Percentiles rank a stretch among this genome's conserved stretches.
Evolutionary conservation across 2,888 invertebrate species (phyloP).

Genomic region (Drosophila anomelani): DNA sequence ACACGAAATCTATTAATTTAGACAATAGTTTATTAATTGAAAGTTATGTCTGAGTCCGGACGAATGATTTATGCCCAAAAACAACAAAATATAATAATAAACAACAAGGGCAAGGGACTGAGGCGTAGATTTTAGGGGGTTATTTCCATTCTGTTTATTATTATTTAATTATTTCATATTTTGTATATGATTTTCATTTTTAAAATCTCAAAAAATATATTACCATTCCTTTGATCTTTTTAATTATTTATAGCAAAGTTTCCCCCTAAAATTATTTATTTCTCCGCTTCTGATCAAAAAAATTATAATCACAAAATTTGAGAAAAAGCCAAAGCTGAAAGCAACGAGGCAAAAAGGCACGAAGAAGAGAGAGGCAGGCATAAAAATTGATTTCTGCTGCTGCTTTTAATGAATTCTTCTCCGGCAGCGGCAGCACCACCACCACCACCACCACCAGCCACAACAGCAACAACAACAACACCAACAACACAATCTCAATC

Average conservation of each 20-base stretch:
- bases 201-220: too few relatives aligned
- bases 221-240: too few relatives aligned
- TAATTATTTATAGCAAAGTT: not conserved
- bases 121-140: not conserved
- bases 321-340: constrained; percentile 24
- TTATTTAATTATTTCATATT: not conserved
- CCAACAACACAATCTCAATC: constrained; percentile 79
- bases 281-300: not conserved
- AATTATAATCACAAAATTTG: constrained; percentile 20
- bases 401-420: constrained; percentile 73
- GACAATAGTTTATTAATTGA: constrained; percentile 79
- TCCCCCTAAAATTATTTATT: not conserved
- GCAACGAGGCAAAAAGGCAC: constrained; percentile 23
- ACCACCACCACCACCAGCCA: constrained; percentile 45
- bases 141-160: not conserved
- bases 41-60: constrained; percentile 62
- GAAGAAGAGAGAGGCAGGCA: constrained; percentile 54
- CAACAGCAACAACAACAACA: constrained; percentile 57
- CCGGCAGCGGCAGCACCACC: constrained; percentile 26
- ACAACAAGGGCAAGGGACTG: constrained; percentile 4
- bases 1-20: constrained; percentile 68
- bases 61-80: constrained; percentile 62
- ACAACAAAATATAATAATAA: constrained; percentile 26
- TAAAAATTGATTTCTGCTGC: constrained; percentile 77
- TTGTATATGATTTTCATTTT: not conserved